Percentiles rank a stretch among this genome's conserved stretches.
Evolutionary conservation across 2,113 vertebrate species (phyloP).

Genomic region (Cyprinodon brontotheroides): DNA sequence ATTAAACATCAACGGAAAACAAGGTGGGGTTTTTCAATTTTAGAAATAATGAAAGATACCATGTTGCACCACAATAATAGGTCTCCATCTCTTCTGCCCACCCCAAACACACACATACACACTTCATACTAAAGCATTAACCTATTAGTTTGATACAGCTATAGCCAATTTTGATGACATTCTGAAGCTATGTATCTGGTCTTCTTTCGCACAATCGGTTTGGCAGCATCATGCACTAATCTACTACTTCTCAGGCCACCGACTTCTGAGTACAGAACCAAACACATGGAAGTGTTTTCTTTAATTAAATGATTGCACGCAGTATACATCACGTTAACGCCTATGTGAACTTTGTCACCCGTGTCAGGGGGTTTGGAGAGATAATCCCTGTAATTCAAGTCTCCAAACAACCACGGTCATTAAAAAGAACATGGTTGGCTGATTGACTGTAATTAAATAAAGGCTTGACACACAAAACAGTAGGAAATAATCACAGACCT

Average conservation of each 20-base stretch:
- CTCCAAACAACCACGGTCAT: conserved; percentile 44
- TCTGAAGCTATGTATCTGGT: conserved; percentile 36
- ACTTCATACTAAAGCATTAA: background rate
- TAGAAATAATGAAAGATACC: conserved; percentile 10
- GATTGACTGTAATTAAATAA: conserved; percentile 51
- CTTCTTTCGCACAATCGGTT: conserved; percentile 18
- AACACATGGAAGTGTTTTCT: conserved; percentile 13
- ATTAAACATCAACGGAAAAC: conserved; percentile 24
- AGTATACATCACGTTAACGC: conserved; percentile 45
- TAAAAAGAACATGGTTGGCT: conserved; percentile 46
- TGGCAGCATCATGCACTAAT: conserved; percentile 31
- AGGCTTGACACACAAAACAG: conserved; percentile 35
- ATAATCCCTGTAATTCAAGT: conserved; percentile 52
- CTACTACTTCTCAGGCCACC: conserved; percentile 41
- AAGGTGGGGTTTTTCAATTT: background rate
- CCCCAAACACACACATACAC: background rate
- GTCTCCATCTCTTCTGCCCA: background rate
- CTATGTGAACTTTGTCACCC: conserved; percentile 20
- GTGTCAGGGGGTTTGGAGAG: conserved; percentile 32
- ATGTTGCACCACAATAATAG: conserved; percentile 1
- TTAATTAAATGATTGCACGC: conserved; percentile 48
- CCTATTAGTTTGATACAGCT: conserved; percentile 48
- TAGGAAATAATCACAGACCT: conserved; percentile 29
- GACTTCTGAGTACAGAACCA: conserved; percentile 30
- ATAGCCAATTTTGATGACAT: conserved; percentile 42